Base-by-base conservation (phyloP, 2,113 vertebrate genomes). In the Pangasianodon hypophthalmus region DNA sequence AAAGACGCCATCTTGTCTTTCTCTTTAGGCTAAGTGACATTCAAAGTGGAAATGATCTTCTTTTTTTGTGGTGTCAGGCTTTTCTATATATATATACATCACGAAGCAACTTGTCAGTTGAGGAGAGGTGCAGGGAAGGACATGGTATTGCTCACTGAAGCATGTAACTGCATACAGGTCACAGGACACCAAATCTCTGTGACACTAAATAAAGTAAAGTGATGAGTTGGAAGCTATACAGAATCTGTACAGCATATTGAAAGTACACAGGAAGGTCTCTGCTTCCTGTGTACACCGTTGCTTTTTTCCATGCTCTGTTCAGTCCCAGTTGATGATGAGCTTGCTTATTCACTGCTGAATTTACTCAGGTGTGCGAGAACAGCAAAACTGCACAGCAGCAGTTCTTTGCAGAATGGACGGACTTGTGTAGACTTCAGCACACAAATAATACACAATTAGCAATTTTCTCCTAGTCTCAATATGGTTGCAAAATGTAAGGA, bases 81-180 rank as follows among this genome's bases (percentile, higher is more conserved):
- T 50, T 85, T 62, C 58, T 90, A 87, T 85, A 88, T 83, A 80
- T 91, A 88, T 85, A 89, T 77, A 80, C 48, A 50, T 81, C 16
- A 32, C 67, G 1, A 77, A 50, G 60, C 62, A 37, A 41, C 75
- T 87, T 86, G 60, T 87, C 60, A 71, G 37, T 67, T 67, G 54
- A 91, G 85, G 85, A 91, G 85, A 92, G 58, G 32, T 73, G 75
- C 37, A 84, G 62, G 58, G 85, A 84, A 89, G 88, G 88, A 80
- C 67, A 54, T 62, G 46, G 83, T 86, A 75, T 86, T 90, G 90
- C 88, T 80, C 64, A 84, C 54, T 44, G 37, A n/a, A 83, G 80
- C 83, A 87, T 64, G 80, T 88, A 87, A 50, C n/a, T 90, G 50
- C 46, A 7, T 52, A 60, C 44, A 48, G 46, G 46, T 87, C 67